These are phyloP conservation scores for Thunnus albacares DNA, from an alignment of 2,797 vertebrate species.

Conservation along the genomic window DNA sequence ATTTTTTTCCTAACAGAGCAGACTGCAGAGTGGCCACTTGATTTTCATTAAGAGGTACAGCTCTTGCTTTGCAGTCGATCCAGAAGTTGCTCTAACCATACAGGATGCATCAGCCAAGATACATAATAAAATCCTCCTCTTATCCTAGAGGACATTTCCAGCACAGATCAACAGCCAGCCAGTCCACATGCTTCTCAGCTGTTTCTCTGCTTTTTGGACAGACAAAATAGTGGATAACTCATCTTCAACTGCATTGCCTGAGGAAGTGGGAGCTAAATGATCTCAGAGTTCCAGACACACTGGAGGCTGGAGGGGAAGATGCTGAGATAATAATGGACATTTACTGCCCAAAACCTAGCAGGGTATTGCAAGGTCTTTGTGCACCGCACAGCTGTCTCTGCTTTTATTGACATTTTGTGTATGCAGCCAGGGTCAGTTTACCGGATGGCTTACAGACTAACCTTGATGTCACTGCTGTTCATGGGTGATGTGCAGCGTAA, in stretches of 20 bases:
- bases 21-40: constrained; percentile 19
- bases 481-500: constrained; percentile 20
- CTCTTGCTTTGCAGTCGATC: constrained; percentile 37
- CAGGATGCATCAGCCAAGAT: constrained; percentile 48
- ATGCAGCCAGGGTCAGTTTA: constrained; percentile 53
- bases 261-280: constrained; percentile 62
- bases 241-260: constrained; percentile 48
- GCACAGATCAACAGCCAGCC: constrained; percentile 44
- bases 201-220: constrained; percentile 42
- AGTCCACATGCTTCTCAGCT: constrained; percentile 51
- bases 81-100: constrained; percentile 57
- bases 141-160: constrained; percentile 55
- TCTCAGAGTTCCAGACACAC: constrained; percentile 46
- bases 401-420: constrained; percentile 65
- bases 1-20: constrained; percentile 5
- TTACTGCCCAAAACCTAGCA: constrained; percentile 55
- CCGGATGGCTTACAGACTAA: constrained; percentile 42
- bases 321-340: constrained; percentile 72
- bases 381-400: constrained; percentile 36
- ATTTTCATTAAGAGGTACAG: constrained; percentile 43
- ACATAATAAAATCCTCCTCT: constrained; percentile 52
- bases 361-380: constrained; percentile 45
- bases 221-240: constrained; percentile 63
- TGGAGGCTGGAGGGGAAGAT: constrained; percentile 47
- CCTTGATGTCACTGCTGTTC: constrained; percentile 42